Evolutionary conservation across 2,113 vertebrate genomes (phyloP), one percentile per base, ranked within the genome.

Genomic region (Ciconia stormi): DNA sequence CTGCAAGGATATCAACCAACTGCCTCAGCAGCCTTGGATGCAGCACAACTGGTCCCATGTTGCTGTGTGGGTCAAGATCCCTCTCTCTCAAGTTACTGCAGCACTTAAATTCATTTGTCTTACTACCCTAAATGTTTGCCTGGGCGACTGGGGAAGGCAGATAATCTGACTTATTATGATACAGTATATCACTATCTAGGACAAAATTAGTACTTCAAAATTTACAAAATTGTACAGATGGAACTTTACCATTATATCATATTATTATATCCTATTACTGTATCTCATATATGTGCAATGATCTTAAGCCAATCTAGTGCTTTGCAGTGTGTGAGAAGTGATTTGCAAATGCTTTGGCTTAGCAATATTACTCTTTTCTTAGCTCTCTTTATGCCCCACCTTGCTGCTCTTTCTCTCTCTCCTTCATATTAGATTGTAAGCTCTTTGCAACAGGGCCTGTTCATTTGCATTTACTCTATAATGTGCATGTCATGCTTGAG

Each of bases 381-480:
- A 22, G 26, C 38, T 78, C 46, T 83, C 19, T 58, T 77, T 62
- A 29, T 0, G 0, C 29, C n/a, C 47, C 27, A 7, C 0, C 9
- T 76, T 79, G 23, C 30, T 47, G 18, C 22, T 89, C 26, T 83
- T 87, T 66, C 40, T 70, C 44, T 71, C 34, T 66, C n/a, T 72
- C 19, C 34, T 53, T 88, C 58, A 23, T 78, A 82, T 85, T 78
- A 84, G n/a, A 94, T 61, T 90, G 84, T 56, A 90, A 91, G 30
- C 38, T 85, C 82, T 93, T 95, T 95, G 66, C 62, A 91, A 76
- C 25, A 58, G 66, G 52, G 36, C 22, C 67, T 93, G 82, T 82
- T 91, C 67, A 95, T 96, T 97, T 95, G 92, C 93, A 95, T 96
- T 96, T 94, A 82, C 42, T 90, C 87, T 93, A 70, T 96, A 90